Percentiles rank a stretch among this genome's conserved stretches.
These are phyloP conservation scores for Drosophila ogumai DNA, from an alignment of 1,140 invertebrate species.

Conservation along the genomic window DNA sequence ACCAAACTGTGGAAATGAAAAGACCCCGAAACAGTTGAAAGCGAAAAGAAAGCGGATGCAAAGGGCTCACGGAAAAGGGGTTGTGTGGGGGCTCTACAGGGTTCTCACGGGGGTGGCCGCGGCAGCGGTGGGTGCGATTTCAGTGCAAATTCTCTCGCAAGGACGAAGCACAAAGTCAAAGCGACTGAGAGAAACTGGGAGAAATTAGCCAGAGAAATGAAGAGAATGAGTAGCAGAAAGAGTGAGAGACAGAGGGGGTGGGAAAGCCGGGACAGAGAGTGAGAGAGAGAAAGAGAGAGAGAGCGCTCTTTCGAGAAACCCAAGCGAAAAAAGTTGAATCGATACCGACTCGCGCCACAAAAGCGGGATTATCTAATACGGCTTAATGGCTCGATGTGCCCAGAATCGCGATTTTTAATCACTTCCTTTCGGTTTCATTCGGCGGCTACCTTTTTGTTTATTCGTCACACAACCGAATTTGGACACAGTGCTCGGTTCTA, in stretches of 20 bases:
- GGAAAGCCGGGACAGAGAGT: neutral
- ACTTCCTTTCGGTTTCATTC: neutral
- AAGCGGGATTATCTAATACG: conserved; percentile 70
- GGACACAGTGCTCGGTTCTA: conserved; percentile 11
- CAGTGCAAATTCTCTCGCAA: conserved; percentile 71
- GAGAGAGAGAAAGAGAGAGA: conserved; percentile 15
- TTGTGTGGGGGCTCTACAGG: conserved; percentile 7
- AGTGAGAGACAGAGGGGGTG: conserved; percentile 13
- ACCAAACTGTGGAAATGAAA: conserved; percentile 66
- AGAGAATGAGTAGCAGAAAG: conserved; percentile 19
- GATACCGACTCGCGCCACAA: conserved; percentile 65
- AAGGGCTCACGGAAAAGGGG: conserved; percentile 38
- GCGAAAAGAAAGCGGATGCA: conserved; percentile 69
- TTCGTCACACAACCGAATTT: conserved; percentile 13
- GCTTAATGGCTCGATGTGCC: conserved; percentile 12
- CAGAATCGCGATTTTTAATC: conserved; percentile 2
- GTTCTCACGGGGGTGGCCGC: conserved; percentile 9
- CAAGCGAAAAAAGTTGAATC: conserved; percentile 73
- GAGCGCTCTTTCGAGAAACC: conserved; percentile 40
- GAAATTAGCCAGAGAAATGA: conserved; percentile 1
- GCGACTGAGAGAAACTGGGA: conserved; percentile 31
- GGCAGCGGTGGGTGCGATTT: conserved; percentile 45
- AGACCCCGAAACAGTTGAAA: conserved; percentile 55
- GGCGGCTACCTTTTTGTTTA: conserved; percentile 6
- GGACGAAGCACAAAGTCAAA: conserved; percentile 76